phyloP scores from a whole-genome alignment of 2,113 vertebrate species.

The Nestor notabilis region DNA sequence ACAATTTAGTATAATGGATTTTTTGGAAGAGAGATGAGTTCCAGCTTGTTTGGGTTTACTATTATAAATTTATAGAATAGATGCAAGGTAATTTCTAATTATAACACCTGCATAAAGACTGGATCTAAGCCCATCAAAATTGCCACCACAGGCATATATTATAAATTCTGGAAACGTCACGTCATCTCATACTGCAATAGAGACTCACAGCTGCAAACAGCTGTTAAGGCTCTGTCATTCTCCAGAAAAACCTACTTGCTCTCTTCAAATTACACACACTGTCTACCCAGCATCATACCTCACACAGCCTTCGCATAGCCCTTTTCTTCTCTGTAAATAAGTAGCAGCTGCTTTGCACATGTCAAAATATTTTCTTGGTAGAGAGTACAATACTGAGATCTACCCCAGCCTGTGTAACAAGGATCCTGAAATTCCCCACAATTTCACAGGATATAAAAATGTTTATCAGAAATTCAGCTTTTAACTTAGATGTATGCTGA shows the following conservation, averaged over 20 bases:
- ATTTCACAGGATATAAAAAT: neutral
- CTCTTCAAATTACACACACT: neutral
- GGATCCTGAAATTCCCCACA: neutral
- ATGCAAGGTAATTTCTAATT: neutral
- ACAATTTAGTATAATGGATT: neutral
- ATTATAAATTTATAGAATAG: neutral
- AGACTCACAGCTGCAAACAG: neutral
- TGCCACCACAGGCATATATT: neutral
- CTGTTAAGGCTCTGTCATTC: neutral
- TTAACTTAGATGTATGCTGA: neutral
- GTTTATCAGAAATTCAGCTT: neutral
- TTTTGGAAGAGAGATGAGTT: neutral
- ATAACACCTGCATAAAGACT: neutral
- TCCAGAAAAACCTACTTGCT: neutral
- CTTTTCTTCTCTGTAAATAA: neutral
- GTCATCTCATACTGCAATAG: neutral
- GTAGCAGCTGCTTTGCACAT: neutral
- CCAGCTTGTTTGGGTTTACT: neutral
- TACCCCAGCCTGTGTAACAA: neutral
- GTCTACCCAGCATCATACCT: neutral
- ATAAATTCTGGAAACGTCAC: neutral
- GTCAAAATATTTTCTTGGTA: neutral
- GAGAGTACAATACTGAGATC: neutral
- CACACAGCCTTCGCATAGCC: neutral
- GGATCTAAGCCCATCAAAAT: neutral